Base-by-base conservation (phyloP, 2,113 vertebrate genomes). In the Ailuropoda melanoleuca region DNA sequence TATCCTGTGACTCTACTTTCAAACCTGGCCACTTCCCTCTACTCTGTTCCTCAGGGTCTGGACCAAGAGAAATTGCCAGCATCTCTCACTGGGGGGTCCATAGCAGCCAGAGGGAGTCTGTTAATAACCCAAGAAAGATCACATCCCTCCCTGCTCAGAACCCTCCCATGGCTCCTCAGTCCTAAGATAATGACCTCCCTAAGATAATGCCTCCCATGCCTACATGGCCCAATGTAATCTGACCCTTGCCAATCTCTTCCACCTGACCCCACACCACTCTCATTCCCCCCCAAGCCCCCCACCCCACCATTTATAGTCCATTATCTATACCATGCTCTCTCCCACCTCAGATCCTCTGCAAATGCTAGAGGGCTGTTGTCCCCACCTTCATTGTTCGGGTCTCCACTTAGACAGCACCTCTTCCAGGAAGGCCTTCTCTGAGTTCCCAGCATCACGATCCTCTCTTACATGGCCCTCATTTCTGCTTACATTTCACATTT, bases 401-500 rank as follows among this genome's bases (percentile, higher is more conserved):
- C 80, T 74, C 84, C 62, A 56, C 21, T 89, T 78, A 58, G 21
- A 18, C 3, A 46, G 24, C 19, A 62, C 37, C 3, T 81, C 75
- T 50, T 75, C n/a, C 19, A 43, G 34, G 48, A 83, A 93, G 68
- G 83, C 48, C 84, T 39, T 43, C 26, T 75, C 75, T 90, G 77
- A 80, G 15, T 58, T 55, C 64, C 60, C 50, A 82, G 31, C 5
- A 53, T 78, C 81, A 55, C 4, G 15, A 15, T 70, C 23, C 21
- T 60, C 39, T 72, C 93, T 53, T 39, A 14, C 37, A 21, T 74
- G 68, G 18, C 39, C 24, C 55, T 80, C 31, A 24, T 83, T 80
- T 92, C 83, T 85, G 26, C 34, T 81, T 92, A 31, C 18, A 29
- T 68, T 81, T 86, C 81, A 87, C 48, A n/a, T 62, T 46, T 82